Evolutionary conservation across 1,140 invertebrate genomes (phyloP).

Genomic region (Phortica variegata): DNA sequence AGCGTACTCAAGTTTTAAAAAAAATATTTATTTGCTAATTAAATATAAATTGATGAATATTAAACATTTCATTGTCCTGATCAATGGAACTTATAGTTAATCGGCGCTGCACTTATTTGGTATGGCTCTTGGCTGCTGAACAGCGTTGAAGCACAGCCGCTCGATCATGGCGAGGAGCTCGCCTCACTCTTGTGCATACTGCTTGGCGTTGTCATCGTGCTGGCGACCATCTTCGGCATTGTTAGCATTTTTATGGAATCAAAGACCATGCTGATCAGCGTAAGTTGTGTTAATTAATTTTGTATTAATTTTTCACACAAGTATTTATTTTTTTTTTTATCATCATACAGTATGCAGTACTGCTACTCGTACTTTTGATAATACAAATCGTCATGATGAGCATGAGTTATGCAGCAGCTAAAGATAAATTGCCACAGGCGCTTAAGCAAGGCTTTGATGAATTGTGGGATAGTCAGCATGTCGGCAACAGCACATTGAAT

Average conservation of each 20-base stretch:
- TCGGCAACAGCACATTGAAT: conserved; percentile 27
- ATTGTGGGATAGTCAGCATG: conserved; percentile 31
- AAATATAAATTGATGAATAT: too few relatives aligned
- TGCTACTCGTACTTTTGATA: conserved; percentile 36
- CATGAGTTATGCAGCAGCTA: conserved; percentile 37
- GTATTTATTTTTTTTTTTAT: neutral
- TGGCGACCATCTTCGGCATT: conserved; percentile 32
- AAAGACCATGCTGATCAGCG: conserved; percentile 36
- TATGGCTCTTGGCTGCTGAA: conserved; percentile 44
- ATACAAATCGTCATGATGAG: conserved; percentile 45
- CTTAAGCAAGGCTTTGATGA: conserved; percentile 43
- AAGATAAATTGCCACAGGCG: conserved; percentile 25
- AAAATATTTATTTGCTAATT: too few relatives aligned
- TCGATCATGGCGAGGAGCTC: conserved; percentile 39
- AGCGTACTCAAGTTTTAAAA: too few relatives aligned
- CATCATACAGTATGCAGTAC: conserved; percentile 36
- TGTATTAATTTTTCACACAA: neutral
- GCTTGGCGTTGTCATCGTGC: conserved; percentile 33
- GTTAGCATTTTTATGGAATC: conserved; percentile 31
- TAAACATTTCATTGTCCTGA: too few relatives aligned
- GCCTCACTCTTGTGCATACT: conserved; percentile 34
- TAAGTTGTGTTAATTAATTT: conserved; percentile 13
- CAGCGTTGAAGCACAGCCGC: conserved; percentile 20
- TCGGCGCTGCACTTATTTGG: conserved; percentile 41
- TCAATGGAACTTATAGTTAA: conserved; percentile 33